Base-by-base conservation (phyloP, 2,797 vertebrate genomes). In the Rhinatrema bivittatum region DNA sequence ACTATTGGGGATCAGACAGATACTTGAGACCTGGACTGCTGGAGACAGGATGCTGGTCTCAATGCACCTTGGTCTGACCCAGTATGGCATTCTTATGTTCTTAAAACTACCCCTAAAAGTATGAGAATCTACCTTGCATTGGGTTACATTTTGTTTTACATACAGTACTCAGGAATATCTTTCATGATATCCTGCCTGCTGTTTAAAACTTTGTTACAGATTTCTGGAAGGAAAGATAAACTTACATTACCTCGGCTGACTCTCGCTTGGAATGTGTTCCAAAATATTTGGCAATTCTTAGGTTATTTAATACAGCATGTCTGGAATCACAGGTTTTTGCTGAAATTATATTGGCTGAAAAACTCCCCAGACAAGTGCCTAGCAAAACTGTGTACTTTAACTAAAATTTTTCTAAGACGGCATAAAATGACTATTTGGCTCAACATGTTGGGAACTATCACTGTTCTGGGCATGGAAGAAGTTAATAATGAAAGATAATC, bases 211-310 rank as follows among this genome's bases (percentile, higher is more conserved):
- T 24, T 41, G 13, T 20, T 50, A 27, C 0, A 19, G 14, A 50
- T 52, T 44, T 43, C 35, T 54, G 65, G 28, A 33, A 57, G 36
- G 57, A 50, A 56, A 60, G 52, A 39, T 54, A 55, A 73, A 58
- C 47, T 60, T 66, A 16, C 45, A 60, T 76, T 70, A 74, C 65
- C 71, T 76, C 59, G 68, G 22, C 50, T 74, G 73, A 63, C 59
- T 64, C 30, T 52, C 25, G 32, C 13, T 54, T 69, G 56, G 69
- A 74, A 71, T 69, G 62, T 54, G 60, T 61, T 49, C 53, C 50
- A 53, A 39, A 36, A 9, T 50, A 46, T 47, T 28, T 56, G 67
- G 71, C 67, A 73, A 30, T 60, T 67, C 46, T 49, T 50, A 58
- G 60, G 67, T 70, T 71, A 74, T 62, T 73, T 73, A 73, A 71